phyloP scores from a whole-genome alignment of 1,140 invertebrate genomes.

The Acarapis woodi region DNA sequence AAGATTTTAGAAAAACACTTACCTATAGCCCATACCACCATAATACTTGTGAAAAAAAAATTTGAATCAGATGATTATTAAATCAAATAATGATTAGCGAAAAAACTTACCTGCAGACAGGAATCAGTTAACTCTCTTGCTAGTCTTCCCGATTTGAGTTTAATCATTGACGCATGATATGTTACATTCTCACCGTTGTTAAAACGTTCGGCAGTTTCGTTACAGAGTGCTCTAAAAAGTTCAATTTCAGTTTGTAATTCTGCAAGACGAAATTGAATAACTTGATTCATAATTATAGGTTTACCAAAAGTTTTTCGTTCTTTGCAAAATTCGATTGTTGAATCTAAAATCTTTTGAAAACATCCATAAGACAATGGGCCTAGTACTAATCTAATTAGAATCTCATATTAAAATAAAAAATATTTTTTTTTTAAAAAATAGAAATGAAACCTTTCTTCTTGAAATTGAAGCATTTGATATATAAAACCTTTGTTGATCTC shows the following conservation, averaged over 20 bases:
- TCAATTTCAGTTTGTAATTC: slow-evolving; percentile 27
- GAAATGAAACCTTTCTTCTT: slow-evolving; percentile 24
- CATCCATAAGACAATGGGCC: slow-evolving; percentile 17
- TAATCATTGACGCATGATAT: slow-evolving; percentile 26
- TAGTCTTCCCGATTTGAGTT: slow-evolving; percentile 26
- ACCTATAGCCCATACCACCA: slow-evolving; percentile 30
- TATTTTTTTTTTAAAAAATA: slow-evolving; percentile 3
- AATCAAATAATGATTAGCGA: too few species aligned
- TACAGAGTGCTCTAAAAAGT: slow-evolving; percentile 20
- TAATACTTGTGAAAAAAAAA: too few species aligned
- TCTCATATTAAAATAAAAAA: neutral
- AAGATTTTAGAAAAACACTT: too few species aligned
- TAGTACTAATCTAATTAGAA: slow-evolving; percentile 1
- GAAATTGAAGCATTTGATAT: slow-evolving; percentile 32
- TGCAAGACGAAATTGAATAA: slow-evolving; percentile 24
- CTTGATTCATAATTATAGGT: slow-evolving; percentile 24
- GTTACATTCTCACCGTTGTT: slow-evolving; percentile 25
- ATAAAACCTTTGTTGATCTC: slow-evolving; percentile 27
- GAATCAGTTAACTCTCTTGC: slow-evolving; percentile 22
- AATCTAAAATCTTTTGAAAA: slow-evolving; percentile 19
- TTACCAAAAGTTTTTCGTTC: slow-evolving; percentile 23
- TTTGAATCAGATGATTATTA: too few species aligned
- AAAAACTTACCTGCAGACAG: slow-evolving; percentile 30
- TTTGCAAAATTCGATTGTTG: slow-evolving; percentile 24
- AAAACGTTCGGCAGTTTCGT: slow-evolving; percentile 20